Evolutionary conservation across 2,797 vertebrate species (phyloP).

Genomic region (Aphelocoma californica): DNA sequence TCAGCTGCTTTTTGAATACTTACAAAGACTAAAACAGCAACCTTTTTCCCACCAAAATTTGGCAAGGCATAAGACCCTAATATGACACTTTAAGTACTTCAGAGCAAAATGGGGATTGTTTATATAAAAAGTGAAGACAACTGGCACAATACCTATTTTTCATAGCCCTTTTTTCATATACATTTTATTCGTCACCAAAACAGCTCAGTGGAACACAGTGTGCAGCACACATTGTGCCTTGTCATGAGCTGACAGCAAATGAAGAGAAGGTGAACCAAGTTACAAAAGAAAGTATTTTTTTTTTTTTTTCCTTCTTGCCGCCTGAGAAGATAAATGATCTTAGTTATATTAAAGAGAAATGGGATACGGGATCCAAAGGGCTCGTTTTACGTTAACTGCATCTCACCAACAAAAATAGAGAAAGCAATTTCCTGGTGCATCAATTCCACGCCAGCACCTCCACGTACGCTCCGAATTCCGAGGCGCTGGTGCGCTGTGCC

Average conservation of each 20-base stretch:
- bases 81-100: not conserved
- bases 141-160: constrained; percentile 6
- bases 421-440: constrained; percentile 42
- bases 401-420: constrained; percentile 6
- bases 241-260: constrained; percentile 3
- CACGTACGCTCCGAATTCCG: not conserved
- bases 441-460: not conserved
- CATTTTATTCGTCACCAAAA: not conserved
- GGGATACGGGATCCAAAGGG: not conserved
- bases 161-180: not conserved
- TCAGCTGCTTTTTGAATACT: not conserved
- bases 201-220: constrained; percentile 34
- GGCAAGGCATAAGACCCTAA: not conserved
- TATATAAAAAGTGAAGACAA: not conserved
- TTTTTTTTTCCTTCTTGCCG: fast-evolving
- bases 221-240: constrained; percentile 44
- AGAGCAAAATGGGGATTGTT: not conserved
- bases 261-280: constrained; percentile 37
- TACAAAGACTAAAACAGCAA: fast-evolving
- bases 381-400: not conserved
- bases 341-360: constrained; percentile 29
- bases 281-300: not conserved
- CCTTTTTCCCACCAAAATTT: not conserved
- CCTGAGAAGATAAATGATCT: constrained; percentile 30
- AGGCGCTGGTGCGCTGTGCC: fast-evolving